Evolutionary conservation across 2,797 vertebrate genomes (phyloP).

Genomic region (Anisognathus igniventris): DNA sequence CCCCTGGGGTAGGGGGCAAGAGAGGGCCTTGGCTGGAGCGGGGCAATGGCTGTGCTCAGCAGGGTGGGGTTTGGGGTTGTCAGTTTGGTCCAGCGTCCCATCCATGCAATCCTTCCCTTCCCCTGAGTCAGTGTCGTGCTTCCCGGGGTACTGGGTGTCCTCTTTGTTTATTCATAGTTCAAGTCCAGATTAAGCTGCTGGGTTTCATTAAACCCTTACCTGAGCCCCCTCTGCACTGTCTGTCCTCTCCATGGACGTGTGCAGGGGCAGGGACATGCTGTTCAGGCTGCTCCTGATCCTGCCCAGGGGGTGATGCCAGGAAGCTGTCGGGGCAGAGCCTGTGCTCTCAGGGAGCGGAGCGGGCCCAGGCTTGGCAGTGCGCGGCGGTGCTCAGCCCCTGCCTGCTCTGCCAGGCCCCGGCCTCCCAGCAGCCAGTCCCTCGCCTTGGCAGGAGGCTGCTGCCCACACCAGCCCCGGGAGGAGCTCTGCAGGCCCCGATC

Average conservation of each 20-base stretch:
- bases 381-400: fast-evolving
- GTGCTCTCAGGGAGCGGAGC: fast-evolving
- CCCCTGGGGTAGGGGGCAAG: fast-evolving
- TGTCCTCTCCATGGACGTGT: fast-evolving
- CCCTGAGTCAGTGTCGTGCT: fast-evolving
- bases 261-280: neutral
- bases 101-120: neutral
- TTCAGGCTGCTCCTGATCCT: neutral
- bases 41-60: neutral
- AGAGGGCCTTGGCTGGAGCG: neutral
- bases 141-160: neutral
- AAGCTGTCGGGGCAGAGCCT: neutral
- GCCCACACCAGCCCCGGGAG: fast-evolving
- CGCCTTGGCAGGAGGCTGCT: neutral
- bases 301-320: neutral
- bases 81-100: fast-evolving
- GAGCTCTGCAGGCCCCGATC: fast-evolving
- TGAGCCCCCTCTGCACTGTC: neutral
- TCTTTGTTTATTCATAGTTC: neutral
- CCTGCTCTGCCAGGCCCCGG: neutral
- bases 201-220: neutral
- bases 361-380: neutral
- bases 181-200: neutral
- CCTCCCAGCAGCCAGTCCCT: neutral
- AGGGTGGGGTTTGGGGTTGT: neutral